Evolutionary conservation across 1,140 invertebrate genomes (phyloP).

Genomic region (Helicoverpa zea): DNA sequence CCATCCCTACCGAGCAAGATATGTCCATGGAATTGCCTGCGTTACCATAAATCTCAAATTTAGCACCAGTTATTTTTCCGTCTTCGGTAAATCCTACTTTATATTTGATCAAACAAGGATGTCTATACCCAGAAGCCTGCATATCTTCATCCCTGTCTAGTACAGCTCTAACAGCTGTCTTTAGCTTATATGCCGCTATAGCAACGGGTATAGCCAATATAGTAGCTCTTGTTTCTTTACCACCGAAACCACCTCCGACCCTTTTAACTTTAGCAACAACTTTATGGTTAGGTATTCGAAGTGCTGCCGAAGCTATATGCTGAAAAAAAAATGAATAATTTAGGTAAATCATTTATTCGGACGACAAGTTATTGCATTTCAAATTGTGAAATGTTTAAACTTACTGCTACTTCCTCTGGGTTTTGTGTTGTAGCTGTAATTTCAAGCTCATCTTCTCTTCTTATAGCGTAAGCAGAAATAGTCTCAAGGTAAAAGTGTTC

Average conservation of each 20-base stretch:
- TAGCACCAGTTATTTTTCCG: conserved; percentile 88
- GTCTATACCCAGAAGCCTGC: conserved; percentile 91
- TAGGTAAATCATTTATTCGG: not conserved
- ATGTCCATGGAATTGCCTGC: conserved; percentile 91
- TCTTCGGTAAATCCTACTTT: conserved; percentile 90
- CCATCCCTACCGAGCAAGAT: conserved; percentile 88
- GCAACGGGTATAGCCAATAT: conserved; percentile 87
- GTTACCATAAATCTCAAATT: conserved; percentile 90
- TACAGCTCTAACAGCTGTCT: conserved; percentile 91
- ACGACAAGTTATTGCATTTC: not conserved
- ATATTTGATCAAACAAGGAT: conserved; percentile 93
- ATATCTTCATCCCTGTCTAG: conserved; percentile 95
- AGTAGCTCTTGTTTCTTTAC: conserved; percentile 91
- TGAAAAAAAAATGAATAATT: conserved; percentile 59
- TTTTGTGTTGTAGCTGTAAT: conserved; percentile 94
- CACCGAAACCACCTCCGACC: conserved; percentile 95
- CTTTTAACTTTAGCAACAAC: conserved; percentile 91
- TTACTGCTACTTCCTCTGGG: conserved; percentile 89
- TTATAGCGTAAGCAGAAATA: conserved; percentile 91
- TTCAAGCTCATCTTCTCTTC: conserved; percentile 94
- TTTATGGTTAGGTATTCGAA: conserved; percentile 90
- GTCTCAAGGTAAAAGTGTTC: conserved; percentile 98
- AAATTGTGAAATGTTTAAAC: conserved; percentile 51
- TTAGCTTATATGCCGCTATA: conserved; percentile 88
- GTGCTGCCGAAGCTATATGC: conserved; percentile 87